Evolutionary conservation across 2,888 invertebrate genomes (phyloP), one percentile per base, ranked within the genome.

Genomic region (Sphecodes monilicornis): DNA sequence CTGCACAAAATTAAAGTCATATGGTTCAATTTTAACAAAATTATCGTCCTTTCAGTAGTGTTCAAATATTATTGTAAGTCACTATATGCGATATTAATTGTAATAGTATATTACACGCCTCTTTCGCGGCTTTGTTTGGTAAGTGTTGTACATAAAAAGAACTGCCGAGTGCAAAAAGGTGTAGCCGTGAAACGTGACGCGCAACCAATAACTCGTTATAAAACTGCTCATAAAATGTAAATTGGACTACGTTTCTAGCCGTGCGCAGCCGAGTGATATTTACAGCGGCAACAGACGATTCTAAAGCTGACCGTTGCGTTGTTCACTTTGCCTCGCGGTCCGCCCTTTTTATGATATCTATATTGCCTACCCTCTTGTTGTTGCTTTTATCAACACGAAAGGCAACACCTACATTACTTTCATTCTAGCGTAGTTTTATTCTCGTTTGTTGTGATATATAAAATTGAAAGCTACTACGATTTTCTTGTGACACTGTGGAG

Each of bases 231-330:
- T 82, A 80, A 82, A 84, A 86, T 87, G 84, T 82, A 82, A 87
- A 86, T 86, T 80, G 81, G 77, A 29, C 71, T 66, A 26, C 70
- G 60, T 76, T 79, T 78, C 60, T 57, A 39, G 68, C 68, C 32
- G 68, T 10, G 69, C 69, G 69, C 64, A 74, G 64, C 73, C 54
- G 72, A 76, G 78, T 78, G 82, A 80, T 87, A 82, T 85, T 90
- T 86, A 82, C 81, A 86, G 73, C 41, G 79, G 80, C 81, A 83
- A 77, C 86, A 81, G 80, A 85, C 78, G 82, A 77, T 81, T 90
- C 88, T 80, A 85, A 89, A 88, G 85, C 80, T 82, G 80, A 82
- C 66, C 84, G 84, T 85, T 80, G 81, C 84, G 84, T 85, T 80
- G 81, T 82, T 84, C 69, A 46, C 8, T 29, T 16, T 2, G 41